phyloP scores from a whole-genome alignment of 1,140 invertebrate species.

The Temnothorax nylanderi region DNA sequence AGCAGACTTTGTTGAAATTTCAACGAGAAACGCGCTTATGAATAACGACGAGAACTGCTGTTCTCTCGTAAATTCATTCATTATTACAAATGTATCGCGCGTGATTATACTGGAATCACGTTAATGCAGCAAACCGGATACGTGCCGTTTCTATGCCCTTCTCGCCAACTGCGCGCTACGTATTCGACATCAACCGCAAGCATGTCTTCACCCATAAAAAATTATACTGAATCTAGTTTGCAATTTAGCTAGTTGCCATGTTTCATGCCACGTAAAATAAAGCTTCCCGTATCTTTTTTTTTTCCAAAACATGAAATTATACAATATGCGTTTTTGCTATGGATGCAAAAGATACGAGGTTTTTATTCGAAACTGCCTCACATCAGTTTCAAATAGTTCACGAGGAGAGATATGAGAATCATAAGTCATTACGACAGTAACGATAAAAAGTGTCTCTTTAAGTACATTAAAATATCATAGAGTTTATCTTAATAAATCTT shows the following conservation, averaged over 20 bases:
- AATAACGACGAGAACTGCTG: constrained; percentile 50
- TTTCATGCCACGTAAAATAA: constrained; percentile 17
- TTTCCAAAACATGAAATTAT: not conserved
- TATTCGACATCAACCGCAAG: constrained; percentile 11
- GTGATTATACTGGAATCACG: constrained; percentile 72
- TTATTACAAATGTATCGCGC: constrained; percentile 65
- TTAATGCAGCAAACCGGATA: constrained; percentile 70
- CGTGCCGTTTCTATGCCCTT: constrained; percentile 67
- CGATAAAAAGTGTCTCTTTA: not conserved
- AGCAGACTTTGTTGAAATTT: constrained; percentile 47
- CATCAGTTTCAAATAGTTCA: not conserved
- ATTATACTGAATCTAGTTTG: constrained; percentile 26
- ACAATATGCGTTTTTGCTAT: not conserved
- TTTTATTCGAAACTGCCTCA: not conserved
- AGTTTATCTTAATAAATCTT: not conserved
- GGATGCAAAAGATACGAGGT: not conserved
- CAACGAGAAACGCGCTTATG: constrained; percentile 35
- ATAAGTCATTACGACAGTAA: not conserved
- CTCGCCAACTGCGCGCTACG: not conserved
- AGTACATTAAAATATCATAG: not conserved
- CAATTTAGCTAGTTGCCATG: constrained; percentile 20
- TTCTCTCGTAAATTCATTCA: constrained; percentile 64
- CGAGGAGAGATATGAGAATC: not conserved
- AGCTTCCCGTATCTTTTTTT: not conserved
- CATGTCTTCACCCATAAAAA: constrained; percentile 45